Base-by-base conservation (phyloP, 2,888 invertebrate species). In the Pseudanteris insignis region DNA sequence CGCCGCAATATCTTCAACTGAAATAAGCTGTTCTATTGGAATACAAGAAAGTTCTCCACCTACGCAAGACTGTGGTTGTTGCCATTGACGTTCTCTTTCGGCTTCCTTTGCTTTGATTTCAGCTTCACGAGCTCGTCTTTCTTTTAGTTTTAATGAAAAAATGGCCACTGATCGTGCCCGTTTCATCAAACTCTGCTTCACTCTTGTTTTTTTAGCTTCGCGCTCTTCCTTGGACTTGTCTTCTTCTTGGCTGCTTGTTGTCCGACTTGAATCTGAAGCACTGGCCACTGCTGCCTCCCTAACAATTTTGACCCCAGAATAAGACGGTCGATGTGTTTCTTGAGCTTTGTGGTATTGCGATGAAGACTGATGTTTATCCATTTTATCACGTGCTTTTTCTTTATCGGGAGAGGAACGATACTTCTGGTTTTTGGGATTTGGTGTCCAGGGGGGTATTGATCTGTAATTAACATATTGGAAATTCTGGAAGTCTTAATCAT, bases 11-110 rank as follows among this genome's bases (percentile, higher is more conserved):
- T 83, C 83, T 50, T 83, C 83, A 48, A 83, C 82, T 33, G 82
- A 81, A 71, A 83, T 82, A 72, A 86, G 83, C 81, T 85, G 91
- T 76, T 92, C 93, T 71, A 93, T 91, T 21, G 92, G 92, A 72
- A 93, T 91, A 47, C 91, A 86, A 1, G 91, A 90, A 29, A 93
- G 81, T 77, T 92, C 92, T 5, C 92, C 92, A 4, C 92, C 91
- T n/a, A 87, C 83, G 78, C 87, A 86, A 5, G 87, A 86, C 0
- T 89, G 86, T 2, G 88, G 83, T 73, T 67, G 82, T 62, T 71
- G 79, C 75, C 70, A 81, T 79, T 87, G 88, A 24, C 84, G 84
- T 70, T 84, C 83, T 70, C 84, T 83, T 64, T 84, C 83, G 13
- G 84, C 84, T 58, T 86, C 86, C 55, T 85, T 85, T 15, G 87